Percentiles rank a stretch among this genome's conserved stretches.
These are phyloP conservation scores for Stenichneumon culpator DNA, from an alignment of 2,888 invertebrate species.

Conservation along the genomic window DNA sequence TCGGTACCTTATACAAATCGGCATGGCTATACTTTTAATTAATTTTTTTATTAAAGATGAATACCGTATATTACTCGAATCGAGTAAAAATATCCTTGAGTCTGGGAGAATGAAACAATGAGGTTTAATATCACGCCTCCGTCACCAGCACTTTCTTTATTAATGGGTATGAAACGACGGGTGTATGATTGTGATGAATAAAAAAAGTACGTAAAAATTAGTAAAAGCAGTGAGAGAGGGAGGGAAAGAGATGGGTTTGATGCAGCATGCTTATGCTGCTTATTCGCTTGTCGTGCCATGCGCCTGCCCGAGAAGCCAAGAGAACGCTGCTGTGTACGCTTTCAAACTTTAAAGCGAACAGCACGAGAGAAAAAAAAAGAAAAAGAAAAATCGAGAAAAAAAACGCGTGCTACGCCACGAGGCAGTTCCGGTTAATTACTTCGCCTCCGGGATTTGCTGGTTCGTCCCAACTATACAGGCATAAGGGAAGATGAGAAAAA, in stretches of 20 bases:
- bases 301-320: slow-evolving; percentile 26
- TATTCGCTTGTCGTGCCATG: slow-evolving; percentile 49
- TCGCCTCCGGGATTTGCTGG: slow-evolving; percentile 56
- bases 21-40: too few relatives aligned
- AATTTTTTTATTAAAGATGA: too few relatives aligned
- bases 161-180: slow-evolving; percentile 15
- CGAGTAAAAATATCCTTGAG: too few relatives aligned
- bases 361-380: slow-evolving; percentile 10
- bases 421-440: slow-evolving; percentile 64
- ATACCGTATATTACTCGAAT: too few relatives aligned
- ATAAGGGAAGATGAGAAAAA: slow-evolving; percentile 14
- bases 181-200: background rate
- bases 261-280: slow-evolving; percentile 45
- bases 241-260: background rate
- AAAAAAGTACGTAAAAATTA: background rate
- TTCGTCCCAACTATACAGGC: slow-evolving; percentile 49
- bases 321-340: slow-evolving; percentile 33
- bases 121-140: background rate
- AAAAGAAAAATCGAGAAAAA: slow-evolving; percentile 30
- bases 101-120: slow-evolving; percentile 8
- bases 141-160: background rate
- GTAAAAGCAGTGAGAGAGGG: background rate
- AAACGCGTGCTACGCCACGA: slow-evolving; percentile 39
- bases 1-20: too few relatives aligned
- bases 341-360: slow-evolving; percentile 57